Conservation (phyloP, 2,113 vertebrate species). For the Malurus elegans region DNA sequence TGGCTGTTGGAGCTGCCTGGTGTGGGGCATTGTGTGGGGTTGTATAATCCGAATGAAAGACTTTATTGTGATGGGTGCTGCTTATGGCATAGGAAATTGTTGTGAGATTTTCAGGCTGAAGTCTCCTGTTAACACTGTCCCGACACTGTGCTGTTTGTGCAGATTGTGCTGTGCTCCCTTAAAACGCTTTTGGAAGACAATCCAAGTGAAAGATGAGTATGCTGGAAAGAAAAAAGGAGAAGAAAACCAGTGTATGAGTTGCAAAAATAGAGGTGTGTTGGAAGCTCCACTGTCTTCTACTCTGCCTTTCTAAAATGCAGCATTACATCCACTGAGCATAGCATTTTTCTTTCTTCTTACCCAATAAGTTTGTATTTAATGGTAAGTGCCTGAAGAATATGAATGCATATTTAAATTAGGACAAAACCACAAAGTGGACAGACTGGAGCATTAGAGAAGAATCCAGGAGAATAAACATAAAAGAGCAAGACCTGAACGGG, state of each 20-base stretch:
- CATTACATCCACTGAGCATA: background rate
- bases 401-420: background rate
- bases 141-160: background rate
- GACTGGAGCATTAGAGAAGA: background rate
- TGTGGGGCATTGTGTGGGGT: background rate
- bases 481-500: background rate
- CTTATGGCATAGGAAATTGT: conserved; percentile 17
- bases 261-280: background rate
- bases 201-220: background rate
- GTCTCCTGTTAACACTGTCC: background rate
- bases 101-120: background rate
- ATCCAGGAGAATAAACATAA: background rate
- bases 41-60: conserved; percentile 35
- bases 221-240: background rate
- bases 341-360: background rate
- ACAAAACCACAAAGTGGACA: background rate
- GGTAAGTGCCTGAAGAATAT: background rate
- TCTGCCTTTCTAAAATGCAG: background rate
- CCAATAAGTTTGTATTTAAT: background rate
- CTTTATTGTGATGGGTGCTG: conserved; percentile 27
- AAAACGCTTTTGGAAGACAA: background rate
- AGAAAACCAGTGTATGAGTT: background rate
- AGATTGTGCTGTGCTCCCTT: background rate
- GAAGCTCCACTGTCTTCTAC: background rate
- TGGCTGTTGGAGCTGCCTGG: background rate